Evolutionary conservation across 1,140 invertebrate genomes (phyloP).

Genomic region (Drosophila micromelanica): DNA sequence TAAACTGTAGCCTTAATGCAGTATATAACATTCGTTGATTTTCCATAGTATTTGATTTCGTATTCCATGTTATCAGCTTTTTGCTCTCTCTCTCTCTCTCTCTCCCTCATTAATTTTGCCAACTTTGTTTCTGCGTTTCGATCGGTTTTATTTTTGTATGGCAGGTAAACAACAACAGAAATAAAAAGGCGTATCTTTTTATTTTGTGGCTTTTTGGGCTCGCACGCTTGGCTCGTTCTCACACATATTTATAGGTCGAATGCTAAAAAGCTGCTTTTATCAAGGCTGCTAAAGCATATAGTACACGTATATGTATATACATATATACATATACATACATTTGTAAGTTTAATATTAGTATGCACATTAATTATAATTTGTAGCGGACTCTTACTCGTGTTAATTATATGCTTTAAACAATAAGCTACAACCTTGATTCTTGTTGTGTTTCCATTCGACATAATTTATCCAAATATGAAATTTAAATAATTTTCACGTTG

Average conservation of each 20-base stretch:
- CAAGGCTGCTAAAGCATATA: constrained; percentile 23
- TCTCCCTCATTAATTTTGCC: neutral
- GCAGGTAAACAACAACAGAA: constrained; percentile 35
- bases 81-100: neutral
- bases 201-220: constrained; percentile 11
- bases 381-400: constrained; percentile 29
- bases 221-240: constrained; percentile 29
- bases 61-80: constrained; percentile 21
- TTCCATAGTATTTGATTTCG: neutral
- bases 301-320: neutral
- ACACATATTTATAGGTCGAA: constrained; percentile 19
- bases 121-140: constrained; percentile 15
- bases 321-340: neutral
- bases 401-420: constrained; percentile 52
- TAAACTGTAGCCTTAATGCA: too few species aligned
- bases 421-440: constrained; percentile 8
- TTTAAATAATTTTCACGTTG: constrained; percentile 66
- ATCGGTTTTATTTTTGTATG: constrained; percentile 16
- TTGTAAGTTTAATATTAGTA: constrained; percentile 15
- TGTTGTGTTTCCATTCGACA: constrained; percentile 13
- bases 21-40: constrained; percentile 8
- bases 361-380: constrained; percentile 48
- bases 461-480: constrained; percentile 17
- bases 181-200: constrained; percentile 12
- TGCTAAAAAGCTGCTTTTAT: constrained; percentile 23